Base-by-base conservation (phyloP, 1,140 invertebrate genomes). In the Andricus grossulariae region DNA sequence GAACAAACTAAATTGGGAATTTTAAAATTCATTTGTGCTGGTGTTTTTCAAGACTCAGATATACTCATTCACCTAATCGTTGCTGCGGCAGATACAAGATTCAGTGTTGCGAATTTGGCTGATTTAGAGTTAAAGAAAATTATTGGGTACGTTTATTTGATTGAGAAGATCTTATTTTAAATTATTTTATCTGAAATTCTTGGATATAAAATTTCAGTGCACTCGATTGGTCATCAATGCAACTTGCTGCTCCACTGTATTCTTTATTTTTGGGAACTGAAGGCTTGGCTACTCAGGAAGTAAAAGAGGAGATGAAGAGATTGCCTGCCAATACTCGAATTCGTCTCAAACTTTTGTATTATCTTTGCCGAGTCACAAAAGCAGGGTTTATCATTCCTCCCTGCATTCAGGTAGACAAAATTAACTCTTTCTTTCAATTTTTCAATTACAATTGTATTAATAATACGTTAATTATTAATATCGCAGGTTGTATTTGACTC, bases 71-170 rank as follows among this genome's bases (percentile, higher is more conserved):
- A 96, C 79, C 92, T 97, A 73, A 94, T 98, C 16, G 93, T 98
- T 13, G 97, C 96, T 15, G 95, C 96, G 11, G 94, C 97, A 1
- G 97, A 98, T 88, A 97, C 97, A 0, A 93, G 97, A 81, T 97
- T 94, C 88, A 95, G 93, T 90, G 95, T 97, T 66, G 95, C 95
- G 32, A 96, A 96, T 90, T 91, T 94, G 84, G 96, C 95, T 50
- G 95, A 96, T 89, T 92, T 94, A 82, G 95, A 95, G 80, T 85
- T 97, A 16, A 96, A 95, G 83, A 94, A 94, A 89, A 93, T 95
- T 71, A 93, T 93, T 79, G 94, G 93, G 95, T 96, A 90, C 86
- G 72, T 76, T 57, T 73, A 25, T 73, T 32, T 32, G 8, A 60
- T 70, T 52, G 11, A 71, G 32, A 54, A 54, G 60, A 15, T 1